phyloP scores from a whole-genome alignment of 1,140 invertebrate species.

The Palaemon carinicauda region DNA sequence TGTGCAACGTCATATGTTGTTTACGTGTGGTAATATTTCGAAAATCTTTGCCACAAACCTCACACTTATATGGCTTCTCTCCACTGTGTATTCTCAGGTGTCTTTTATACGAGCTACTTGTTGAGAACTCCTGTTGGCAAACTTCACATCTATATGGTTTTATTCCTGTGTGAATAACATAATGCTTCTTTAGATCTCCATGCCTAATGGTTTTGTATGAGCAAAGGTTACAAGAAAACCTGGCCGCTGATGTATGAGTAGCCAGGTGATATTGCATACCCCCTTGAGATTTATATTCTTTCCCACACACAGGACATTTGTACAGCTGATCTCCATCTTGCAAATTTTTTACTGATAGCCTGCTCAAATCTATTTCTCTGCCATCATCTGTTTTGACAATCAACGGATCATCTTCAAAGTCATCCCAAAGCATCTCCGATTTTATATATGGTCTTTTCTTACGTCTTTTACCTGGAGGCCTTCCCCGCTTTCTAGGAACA shows the following conservation, averaged over 20 bases:
- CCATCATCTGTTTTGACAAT: too few species aligned
- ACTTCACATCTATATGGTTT: constrained; percentile 27
- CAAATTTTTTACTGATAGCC: too few species aligned
- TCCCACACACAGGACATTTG: not conserved
- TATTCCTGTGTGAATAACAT: constrained; percentile 33
- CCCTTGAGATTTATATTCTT: constrained; percentile 6
- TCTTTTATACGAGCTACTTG: constrained; percentile 33
- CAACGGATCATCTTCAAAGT: too few species aligned
- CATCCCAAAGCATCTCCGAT: too few species aligned
- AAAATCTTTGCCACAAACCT: constrained; percentile 19
- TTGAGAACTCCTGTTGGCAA: constrained; percentile 35
- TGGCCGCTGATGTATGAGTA: not conserved
- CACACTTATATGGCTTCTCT: constrained; percentile 31
- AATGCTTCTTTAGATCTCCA: constrained; percentile 33
- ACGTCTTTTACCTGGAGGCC: too few species aligned
- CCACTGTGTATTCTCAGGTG: constrained; percentile 31
- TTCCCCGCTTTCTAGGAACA: too few species aligned
- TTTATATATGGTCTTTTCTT: too few species aligned
- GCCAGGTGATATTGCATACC: constrained; percentile 37
- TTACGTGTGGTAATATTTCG: constrained; percentile 17
- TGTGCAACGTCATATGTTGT: constrained; percentile 32
- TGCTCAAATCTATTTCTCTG: too few species aligned
- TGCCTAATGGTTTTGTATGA: constrained; percentile 19
- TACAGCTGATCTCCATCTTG: too few species aligned
- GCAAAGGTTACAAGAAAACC: constrained; percentile 13